Evolutionary conservation across 1,140 invertebrate species (phyloP), one percentile per base, ranked within the genome.

Genomic region (Odontomachus brunneus): DNA sequence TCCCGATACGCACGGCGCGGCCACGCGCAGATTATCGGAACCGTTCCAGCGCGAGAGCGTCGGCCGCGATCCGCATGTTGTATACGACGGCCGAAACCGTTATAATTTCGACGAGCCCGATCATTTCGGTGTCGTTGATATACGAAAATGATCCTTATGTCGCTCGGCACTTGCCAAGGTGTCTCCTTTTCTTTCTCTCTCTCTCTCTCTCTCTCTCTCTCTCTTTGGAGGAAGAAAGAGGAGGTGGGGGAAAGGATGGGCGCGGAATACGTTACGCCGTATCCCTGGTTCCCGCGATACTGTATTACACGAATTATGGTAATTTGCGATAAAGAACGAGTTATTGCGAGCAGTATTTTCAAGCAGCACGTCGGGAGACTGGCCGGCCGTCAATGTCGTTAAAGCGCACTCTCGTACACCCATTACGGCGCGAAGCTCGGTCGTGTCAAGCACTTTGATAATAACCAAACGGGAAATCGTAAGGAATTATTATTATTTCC

Each of bases 21-120:
- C 57, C 74, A 33, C 38, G 82, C 49, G 33, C 22, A 86, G 66
- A 86, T 86, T 87, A 86, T 78, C 78, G 59, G 72, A 75, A 73
- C 66, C 62, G 55, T 53, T 69, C 14, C 17, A 57, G 4, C 33
- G 44, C 48, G 48, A 51, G 48, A 51, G 48, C 48, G 62, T 87
- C 80, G 60, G 4, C 26, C 24, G 17, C 49, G 29, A 24, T 53
- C 5, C 19, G n/a, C 9, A 15, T n/a, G 38, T 75, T 48, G 26
- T 15, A 67, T 29, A 26, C 26, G 19, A 17, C 15, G 12, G 12
- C 15, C 3, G 33, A 12, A 69, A 57, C 51, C 51, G 75, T 80
- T 71, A 80, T 71, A 80, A 69, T 67, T 69, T 69, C 22, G 22
- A 69, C 49, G 24, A 71, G 24, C 33, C 24, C 24, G 65, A 71